Percentiles rank a stretch among this genome's conserved stretches.
phyloP scores from a whole-genome alignment of 2,797 vertebrate genomes.

The Coreius guichenoti region DNA sequence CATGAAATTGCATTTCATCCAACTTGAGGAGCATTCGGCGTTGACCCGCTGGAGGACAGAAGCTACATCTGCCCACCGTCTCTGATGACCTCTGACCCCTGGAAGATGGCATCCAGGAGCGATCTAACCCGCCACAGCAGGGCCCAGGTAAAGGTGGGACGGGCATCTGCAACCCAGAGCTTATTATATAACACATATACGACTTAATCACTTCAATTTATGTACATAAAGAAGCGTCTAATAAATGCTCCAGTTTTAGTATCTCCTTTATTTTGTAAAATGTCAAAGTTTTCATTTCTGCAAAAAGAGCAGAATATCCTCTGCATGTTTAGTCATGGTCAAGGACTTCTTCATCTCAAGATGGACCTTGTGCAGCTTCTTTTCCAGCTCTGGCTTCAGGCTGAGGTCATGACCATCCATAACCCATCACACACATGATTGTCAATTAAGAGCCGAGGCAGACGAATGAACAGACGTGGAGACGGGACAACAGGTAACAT shows the following conservation, averaged over 20 bases:
- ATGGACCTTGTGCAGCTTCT: not conserved
- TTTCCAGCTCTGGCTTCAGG: not conserved
- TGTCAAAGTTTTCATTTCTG: not conserved
- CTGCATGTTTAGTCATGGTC: not conserved
- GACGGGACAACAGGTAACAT: not conserved
- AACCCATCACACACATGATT: not conserved
- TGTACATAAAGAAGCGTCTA: not conserved
- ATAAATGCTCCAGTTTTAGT: not conserved
- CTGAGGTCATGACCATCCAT: not conserved
- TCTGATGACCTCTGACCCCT: slow-evolving; percentile 22
- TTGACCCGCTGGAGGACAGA: not conserved
- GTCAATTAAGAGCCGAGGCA: not conserved
- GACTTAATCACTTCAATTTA: not conserved
- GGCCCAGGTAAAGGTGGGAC: not conserved
- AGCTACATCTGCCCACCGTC: not conserved
- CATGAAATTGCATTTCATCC: not conserved
- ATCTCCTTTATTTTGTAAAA: not conserved
- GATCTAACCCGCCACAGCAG: not conserved
- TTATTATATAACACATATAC: not conserved
- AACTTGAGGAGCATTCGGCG: not conserved
- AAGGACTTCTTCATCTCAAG: too few relatives aligned
- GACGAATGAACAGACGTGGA: not conserved
- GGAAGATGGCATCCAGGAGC: not conserved
- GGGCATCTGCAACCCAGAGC: not conserved
- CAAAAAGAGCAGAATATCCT: not conserved